These are phyloP conservation scores for Lophura nycthemera DNA, from an alignment of 2,113 vertebrate genomes.

Conservation along the genomic window DNA sequence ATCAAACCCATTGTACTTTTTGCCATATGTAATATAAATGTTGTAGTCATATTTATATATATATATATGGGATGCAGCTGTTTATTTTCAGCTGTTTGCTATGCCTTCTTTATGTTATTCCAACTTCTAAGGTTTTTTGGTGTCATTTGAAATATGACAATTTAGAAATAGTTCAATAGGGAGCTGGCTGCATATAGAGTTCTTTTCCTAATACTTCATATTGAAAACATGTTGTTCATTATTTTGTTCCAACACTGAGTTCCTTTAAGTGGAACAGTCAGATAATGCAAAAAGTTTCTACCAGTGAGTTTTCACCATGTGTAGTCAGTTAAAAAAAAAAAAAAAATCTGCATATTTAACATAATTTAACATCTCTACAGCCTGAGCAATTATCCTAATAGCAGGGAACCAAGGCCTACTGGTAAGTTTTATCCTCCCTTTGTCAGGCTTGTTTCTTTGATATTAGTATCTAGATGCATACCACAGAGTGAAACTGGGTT, in stretches of 20 bases:
- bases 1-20: not conserved
- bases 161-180: slow-evolving; percentile 12
- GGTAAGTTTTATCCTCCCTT: slow-evolving; percentile 60
- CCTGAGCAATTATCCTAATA: slow-evolving; percentile 60
- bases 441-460: slow-evolving; percentile 65
- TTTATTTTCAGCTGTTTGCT: slow-evolving; percentile 1
- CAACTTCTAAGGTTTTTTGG: not conserved
- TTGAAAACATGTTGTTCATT: not conserved
- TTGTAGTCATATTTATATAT: not conserved
- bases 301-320: not conserved
- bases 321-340: not conserved
- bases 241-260: not conserved
- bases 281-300: slow-evolving; percentile 3
- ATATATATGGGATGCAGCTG: not conserved
- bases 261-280: slow-evolving; percentile 1
- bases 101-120: not conserved
- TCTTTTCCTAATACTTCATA: not conserved
- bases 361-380: slow-evolving; percentile 60
- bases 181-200: not conserved
- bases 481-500: not conserved
- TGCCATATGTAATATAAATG: rapidly evolving
- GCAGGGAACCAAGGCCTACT: slow-evolving; percentile 43
- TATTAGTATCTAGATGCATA: slow-evolving; percentile 68
- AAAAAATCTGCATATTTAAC: slow-evolving; percentile 26
- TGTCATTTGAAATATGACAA: not conserved